A percentile compares a stretch with the other conserved stretches of the same genome.
These are phyloP conservation scores for Turritopsis dohrnii DNA, from an alignment of 30 jellyfish, hydroid and myxozoan species.

Conservation along the genomic window DNA sequence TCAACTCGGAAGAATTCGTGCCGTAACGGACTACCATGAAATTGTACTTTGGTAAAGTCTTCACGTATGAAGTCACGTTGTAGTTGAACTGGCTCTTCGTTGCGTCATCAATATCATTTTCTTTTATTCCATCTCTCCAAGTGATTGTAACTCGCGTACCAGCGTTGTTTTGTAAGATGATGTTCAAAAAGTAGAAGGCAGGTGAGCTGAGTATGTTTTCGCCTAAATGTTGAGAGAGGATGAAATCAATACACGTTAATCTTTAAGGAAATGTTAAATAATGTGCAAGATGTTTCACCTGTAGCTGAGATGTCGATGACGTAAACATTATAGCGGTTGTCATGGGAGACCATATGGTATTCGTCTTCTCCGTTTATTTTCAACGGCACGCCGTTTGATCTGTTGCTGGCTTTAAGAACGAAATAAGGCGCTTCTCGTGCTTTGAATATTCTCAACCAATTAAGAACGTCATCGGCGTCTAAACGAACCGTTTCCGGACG, in stretches of 20 bases:
- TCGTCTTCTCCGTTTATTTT: conserved; percentile 72
- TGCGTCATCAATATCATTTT: conserved; percentile 80
- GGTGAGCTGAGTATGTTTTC: conserved; percentile 55
- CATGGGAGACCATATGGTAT: conserved; percentile 41
- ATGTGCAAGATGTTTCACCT: no score
- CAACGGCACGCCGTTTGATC: conserved; percentile 49
- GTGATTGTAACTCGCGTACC: conserved; percentile 76
- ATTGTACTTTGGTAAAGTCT: conserved; percentile 57
- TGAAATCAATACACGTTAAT: no score
- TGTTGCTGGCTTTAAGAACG: conserved; percentile 51
- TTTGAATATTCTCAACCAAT: conserved; percentile 77
- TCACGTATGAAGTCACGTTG: conserved; percentile 60
- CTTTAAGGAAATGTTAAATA: no score
- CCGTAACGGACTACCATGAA: conserved; percentile 80
- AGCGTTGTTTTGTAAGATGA: conserved; percentile 78
- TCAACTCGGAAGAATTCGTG: conserved; percentile 65
- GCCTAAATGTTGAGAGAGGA: no score
- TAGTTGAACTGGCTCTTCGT: conserved; percentile 48
- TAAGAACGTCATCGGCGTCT: conserved; percentile 67
- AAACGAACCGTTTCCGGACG: conserved; percentile 64
- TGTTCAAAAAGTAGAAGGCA: conserved; percentile 31
- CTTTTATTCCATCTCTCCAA: conserved; percentile 97
- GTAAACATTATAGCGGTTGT: conserved; percentile 32
- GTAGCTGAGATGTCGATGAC: conserved; percentile 72
- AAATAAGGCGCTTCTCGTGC: conserved; percentile 65